Evolutionary conservation across 2,113 vertebrate species (phyloP).

Genomic region (Myiopsitta monachus): DNA sequence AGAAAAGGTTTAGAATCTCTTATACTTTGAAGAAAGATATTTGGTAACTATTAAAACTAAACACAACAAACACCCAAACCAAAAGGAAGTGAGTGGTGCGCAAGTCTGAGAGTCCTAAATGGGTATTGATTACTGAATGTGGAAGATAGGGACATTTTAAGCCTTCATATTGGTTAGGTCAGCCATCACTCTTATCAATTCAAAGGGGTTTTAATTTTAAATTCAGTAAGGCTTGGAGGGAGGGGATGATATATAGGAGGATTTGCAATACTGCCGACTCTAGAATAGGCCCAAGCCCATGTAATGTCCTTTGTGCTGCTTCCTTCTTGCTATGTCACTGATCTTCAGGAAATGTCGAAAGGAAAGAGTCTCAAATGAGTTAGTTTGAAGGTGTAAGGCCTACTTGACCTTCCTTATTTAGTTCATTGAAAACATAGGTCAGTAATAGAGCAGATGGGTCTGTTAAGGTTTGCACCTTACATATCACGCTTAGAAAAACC

Average conservation of each 20-base stretch:
- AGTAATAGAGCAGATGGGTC: not conserved
- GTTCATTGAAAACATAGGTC: not conserved
- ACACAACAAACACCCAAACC: too few species aligned
- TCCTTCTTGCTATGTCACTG: not conserved
- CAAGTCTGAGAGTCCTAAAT: not conserved
- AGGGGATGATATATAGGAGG: not conserved
- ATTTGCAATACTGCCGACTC: not conserved
- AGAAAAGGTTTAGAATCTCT: not conserved
- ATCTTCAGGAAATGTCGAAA: not conserved
- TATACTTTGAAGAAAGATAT: not conserved
- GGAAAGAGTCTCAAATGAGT: not conserved
- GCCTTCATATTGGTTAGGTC: not conserved
- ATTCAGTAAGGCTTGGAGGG: not conserved
- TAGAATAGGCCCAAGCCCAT: not conserved
- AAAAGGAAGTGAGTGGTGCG: not conserved
- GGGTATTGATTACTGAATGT: not conserved
- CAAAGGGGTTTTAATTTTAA: not conserved
- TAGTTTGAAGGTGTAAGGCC: not conserved
- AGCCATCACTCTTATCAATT: not conserved
- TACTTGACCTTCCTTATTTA: not conserved
- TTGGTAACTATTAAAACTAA: not conserved
- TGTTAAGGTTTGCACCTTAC: not conserved
- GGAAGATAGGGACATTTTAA: not conserved
- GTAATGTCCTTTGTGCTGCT: not conserved
- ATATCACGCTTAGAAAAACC: not conserved